Evolutionary conservation across 2,888 invertebrate species (phyloP).

Genomic region (Ernsta delagoae): DNA sequence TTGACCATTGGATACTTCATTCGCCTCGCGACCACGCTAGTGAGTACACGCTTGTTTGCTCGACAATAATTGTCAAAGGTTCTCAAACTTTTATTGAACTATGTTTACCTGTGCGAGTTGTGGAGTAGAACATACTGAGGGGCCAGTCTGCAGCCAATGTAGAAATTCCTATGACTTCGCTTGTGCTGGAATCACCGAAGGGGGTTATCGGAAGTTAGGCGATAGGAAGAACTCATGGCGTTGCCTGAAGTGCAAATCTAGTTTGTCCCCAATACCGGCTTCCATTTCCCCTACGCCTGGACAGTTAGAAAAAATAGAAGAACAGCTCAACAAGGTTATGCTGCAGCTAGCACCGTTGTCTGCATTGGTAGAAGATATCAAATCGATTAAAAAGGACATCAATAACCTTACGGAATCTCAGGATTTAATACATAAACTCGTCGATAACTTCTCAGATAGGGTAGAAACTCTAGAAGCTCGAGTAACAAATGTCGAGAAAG

Average conservation of each 20-base stretch:
- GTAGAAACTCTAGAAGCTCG: background rate
- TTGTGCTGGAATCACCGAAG: background rate
- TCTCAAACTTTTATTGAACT: background rate
- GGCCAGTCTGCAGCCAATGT: background rate
- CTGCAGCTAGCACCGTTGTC: background rate
- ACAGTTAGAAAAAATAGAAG: background rate
- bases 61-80: background rate
- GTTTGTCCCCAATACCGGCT: background rate
- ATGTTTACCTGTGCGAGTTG: background rate
- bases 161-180: background rate
- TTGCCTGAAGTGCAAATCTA: background rate
- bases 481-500: background rate
- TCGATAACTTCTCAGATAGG: background rate
- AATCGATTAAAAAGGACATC: background rate
- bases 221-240: background rate
- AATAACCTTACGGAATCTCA: background rate
- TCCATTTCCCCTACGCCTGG: background rate
- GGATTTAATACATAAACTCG: background rate
- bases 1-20: slow-evolving; percentile 4
- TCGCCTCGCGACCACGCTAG: too few relatives aligned
- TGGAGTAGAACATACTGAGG: background rate
- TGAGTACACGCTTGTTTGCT: too few relatives aligned
- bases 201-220: background rate
- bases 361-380: background rate
- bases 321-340: background rate